Base-by-base conservation (phyloP, 1,140 invertebrate genomes). In the Belonocnema kinseyi region DNA sequence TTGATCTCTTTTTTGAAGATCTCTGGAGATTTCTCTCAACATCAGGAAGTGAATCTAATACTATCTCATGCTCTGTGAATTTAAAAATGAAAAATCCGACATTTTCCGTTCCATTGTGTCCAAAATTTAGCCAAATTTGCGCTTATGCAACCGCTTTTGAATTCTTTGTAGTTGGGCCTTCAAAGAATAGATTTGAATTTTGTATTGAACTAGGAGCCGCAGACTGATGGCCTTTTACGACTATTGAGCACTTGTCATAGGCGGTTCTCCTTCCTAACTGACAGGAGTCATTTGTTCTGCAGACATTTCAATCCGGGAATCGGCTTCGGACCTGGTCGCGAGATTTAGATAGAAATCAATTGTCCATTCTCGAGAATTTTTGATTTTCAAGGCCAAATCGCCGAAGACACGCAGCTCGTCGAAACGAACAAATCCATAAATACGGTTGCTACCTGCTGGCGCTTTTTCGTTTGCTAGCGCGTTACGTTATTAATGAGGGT, bases 401-500 rank as follows among this genome's bases (percentile, higher is more conserved):
- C 77, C 52, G n/a, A 76, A 82, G 77, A 80, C 53, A 80, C 79
- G 78, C 77, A 79, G 74, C 53, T 66, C 70, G 74, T 81, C 52
- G 77, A 81, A 79, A 80, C 75, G 78, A 79, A 82, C 80, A 77
- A 83, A 82, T 33, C 2, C 26, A 33, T 46, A 46, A 46, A 46
- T 79, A 80, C 61, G 72, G 54, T 21, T 77, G 75, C 82, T 83
- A 83, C 82, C 80, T 83, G 82, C 82, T 77, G 80, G 81, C 80
- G 78, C 80, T 83, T 77, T 83, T 80, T 78, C 82, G 80, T 82
- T 82, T 81, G 81, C 85, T 83, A 80, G 85, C 86, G 85, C 83
- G 81, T 88, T 85, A 81, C 82, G 85, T 89, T 90, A 88, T 89
- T 90, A 88, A 90, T 85, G 86, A 88, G 84, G 85, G 85, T 87